A percentile compares a stretch with the other conserved stretches of the same genome.
Evolutionary conservation across 2,113 vertebrate species (phyloP).

Genomic region (Urocolius indicus): DNA sequence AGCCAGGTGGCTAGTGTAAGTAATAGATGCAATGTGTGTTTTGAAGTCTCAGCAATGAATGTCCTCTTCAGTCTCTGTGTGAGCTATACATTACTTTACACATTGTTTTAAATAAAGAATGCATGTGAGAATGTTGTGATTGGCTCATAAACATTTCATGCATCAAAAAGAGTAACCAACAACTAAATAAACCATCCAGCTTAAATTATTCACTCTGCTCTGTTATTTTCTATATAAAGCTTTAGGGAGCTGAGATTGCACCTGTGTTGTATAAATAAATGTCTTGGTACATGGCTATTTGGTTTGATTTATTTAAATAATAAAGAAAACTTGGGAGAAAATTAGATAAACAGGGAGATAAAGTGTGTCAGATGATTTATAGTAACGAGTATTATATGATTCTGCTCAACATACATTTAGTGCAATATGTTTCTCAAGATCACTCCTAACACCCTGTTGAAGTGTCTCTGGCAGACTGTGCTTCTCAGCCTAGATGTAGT

Average conservation of each 20-base stretch:
- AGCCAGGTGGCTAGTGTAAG: neutral
- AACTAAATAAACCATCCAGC: neutral
- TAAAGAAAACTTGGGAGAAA: neutral
- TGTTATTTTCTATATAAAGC: neutral
- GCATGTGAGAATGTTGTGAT: slow-evolving; percentile 8
- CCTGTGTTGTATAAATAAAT: neutral
- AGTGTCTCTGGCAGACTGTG: neutral
- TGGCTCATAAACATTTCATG: slow-evolving; percentile 12
- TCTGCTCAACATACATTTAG: neutral
- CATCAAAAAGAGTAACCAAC: neutral
- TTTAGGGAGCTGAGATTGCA: neutral
- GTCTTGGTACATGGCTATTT: neutral
- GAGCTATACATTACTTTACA: neutral
- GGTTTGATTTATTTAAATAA: neutral
- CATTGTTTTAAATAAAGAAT: slow-evolving; percentile 3
- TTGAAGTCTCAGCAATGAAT: neutral
- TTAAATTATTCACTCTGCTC: slow-evolving; percentile 4
- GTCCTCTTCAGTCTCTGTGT: neutral
- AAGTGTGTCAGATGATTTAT: neutral
- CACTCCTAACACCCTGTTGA: neutral
- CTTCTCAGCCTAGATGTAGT: neutral
- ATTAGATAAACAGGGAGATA: neutral
- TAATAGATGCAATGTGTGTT: neutral
- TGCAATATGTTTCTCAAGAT: neutral
- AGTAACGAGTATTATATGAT: neutral